phyloP scores from a whole-genome alignment of 2,888 invertebrate species.

The Sphaerophoria taeniata region DNA sequence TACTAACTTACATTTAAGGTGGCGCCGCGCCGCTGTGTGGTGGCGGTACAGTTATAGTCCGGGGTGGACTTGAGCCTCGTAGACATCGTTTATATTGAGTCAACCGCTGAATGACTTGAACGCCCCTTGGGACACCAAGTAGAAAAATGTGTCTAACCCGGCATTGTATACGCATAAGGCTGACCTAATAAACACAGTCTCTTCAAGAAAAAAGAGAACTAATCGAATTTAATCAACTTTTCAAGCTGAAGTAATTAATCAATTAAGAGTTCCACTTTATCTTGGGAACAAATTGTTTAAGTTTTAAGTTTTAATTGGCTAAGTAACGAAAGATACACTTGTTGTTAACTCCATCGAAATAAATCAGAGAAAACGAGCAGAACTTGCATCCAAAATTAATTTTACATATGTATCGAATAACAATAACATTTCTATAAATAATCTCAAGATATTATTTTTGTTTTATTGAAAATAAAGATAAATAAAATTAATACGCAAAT shows the following conservation, averaged over 20 bases:
- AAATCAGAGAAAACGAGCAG: not conserved
- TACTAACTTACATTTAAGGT: no score
- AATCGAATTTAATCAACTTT: slow-evolving; percentile 66
- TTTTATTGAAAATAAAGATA: not conserved
- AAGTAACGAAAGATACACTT: slow-evolving; percentile 19
- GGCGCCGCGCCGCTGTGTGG: no score
- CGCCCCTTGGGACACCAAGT: no score
- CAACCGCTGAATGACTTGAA: no score
- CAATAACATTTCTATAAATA: slow-evolving; percentile 25
- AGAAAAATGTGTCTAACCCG: no score
- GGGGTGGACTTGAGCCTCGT: no score
- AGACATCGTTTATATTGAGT: no score
- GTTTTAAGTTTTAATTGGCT: slow-evolving; percentile 25
- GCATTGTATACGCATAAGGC: no score
- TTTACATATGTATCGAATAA: not conserved
- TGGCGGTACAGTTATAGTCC: no score
- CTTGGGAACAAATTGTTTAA: slow-evolving; percentile 8
- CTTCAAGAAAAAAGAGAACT: slow-evolving; percentile 2
- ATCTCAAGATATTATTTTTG: not conserved
- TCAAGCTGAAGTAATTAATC: slow-evolving; percentile 62
- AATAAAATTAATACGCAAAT: slow-evolving; percentile 65
- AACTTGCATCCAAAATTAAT: not conserved
- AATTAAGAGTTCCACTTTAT: slow-evolving; percentile 59
- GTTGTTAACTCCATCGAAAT: slow-evolving; percentile 19
- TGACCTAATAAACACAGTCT: no score